Percentiles rank a stretch among this genome's conserved stretches.
phyloP scores from a whole-genome alignment of 2,113 vertebrate species.

The Emydura subglobosa region DNA sequence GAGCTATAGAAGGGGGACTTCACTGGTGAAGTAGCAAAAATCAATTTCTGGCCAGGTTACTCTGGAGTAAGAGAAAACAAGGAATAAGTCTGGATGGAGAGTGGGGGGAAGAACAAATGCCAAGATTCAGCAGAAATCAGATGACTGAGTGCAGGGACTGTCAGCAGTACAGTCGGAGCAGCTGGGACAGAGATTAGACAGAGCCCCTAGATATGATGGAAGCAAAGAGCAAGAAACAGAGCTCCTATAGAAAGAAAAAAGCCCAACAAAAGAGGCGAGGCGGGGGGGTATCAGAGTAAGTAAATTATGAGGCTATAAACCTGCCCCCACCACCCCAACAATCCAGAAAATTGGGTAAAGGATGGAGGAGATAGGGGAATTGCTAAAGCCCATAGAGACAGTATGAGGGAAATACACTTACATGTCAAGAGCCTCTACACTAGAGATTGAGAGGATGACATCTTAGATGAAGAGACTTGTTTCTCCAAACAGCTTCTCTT shows the following conservation, averaged over 20 bases:
- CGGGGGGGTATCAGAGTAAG: not conserved
- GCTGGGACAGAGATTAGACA: not conserved
- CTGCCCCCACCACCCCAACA: not conserved
- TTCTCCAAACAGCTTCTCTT: not conserved
- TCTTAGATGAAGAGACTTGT: not conserved
- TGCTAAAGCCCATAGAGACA: not conserved
- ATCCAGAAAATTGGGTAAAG: not conserved
- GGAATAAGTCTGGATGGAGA: not conserved
- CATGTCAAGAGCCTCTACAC: not conserved
- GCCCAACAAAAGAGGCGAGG: not conserved
- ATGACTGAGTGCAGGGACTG: conserved; percentile 16
- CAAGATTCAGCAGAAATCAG: not conserved
- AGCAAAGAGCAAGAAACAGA: not conserved
- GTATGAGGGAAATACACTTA: not conserved
- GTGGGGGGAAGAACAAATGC: not conserved
- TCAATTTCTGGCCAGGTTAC: not conserved
- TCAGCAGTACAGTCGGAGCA: not conserved
- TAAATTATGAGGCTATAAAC: not conserved
- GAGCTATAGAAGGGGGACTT: not conserved
- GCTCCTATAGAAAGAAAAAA: not conserved
- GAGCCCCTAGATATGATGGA: not conserved
- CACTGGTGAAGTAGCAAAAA: not conserved
- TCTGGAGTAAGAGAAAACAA: not conserved
- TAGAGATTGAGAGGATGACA: not conserved
- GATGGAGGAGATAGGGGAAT: not conserved